A percentile compares a stretch with the other conserved stretches of the same genome.
Evolutionary conservation across 2,888 invertebrate species (phyloP).

Genomic region (Smittia sp.): DNA sequence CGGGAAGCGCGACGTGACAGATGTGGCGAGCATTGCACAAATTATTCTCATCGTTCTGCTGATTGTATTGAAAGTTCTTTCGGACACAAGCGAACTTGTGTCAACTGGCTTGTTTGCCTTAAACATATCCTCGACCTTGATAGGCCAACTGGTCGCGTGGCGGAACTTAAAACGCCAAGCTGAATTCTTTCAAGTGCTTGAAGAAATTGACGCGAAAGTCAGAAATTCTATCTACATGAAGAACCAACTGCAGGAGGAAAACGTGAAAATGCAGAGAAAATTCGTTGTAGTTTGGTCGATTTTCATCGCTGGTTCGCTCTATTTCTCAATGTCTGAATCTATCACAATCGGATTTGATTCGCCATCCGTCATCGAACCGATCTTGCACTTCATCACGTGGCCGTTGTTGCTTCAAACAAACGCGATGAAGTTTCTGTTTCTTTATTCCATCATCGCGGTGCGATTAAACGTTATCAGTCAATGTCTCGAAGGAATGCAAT

Average conservation of each 20-base stretch:
- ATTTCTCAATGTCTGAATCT: neutral
- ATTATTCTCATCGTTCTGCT: neutral
- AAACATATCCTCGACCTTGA: too few relatives aligned
- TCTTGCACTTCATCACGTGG: neutral
- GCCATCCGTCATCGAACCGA: neutral
- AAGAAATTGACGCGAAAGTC: slow-evolving; percentile 5
- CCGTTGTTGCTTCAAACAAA: neutral
- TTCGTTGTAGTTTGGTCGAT: too few relatives aligned
- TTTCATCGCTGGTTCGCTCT: neutral
- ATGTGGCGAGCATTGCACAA: neutral
- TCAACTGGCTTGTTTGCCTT: neutral
- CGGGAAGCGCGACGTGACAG: neutral
- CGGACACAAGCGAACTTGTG: neutral
- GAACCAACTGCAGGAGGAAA: neutral
- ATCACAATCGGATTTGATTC: neutral
- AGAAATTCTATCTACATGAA: neutral
- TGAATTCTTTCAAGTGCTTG: neutral
- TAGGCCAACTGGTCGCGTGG: too few relatives aligned
- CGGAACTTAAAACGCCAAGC: too few relatives aligned
- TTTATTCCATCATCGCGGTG: neutral
- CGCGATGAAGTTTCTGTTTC: neutral
- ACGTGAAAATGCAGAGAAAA: neutral
- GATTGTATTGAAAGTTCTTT: neutral
- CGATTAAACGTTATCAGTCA: neutral
- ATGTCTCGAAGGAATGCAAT: neutral